Base-by-base conservation (phyloP, 2,113 vertebrate species). In the Haliaeetus leucogaster region DNA sequence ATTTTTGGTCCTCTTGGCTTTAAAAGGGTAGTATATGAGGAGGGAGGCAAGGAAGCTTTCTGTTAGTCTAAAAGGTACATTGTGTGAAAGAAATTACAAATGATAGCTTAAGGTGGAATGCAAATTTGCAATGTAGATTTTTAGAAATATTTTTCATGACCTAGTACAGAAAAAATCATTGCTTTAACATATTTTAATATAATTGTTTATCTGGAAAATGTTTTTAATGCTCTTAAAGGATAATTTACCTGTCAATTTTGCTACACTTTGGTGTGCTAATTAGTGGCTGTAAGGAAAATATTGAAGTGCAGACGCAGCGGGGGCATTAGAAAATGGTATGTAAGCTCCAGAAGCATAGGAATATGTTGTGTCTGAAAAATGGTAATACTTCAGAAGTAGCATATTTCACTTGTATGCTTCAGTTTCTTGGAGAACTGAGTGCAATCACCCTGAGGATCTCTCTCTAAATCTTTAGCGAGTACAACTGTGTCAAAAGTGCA, bases 171-270 rank as follows among this genome's bases (percentile, higher is more conserved):
- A 90, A 96, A 96, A 95, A 86, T 53, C 50, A 95, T 80, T 89
- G 53, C 55, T 97, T 92, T 67, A 89, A 94, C 90, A 47, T 95
- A 95, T 93, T 97, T 97, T 96, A 84, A 91, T 96, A 67, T 93
- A 96, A 95, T 95, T 94, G 77, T 94, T 98, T 98, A 96, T 96
- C 90, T 97, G 73, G 71, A 86, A 95, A 96, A 91, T 96, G 87
- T 72, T 97, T 89, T 96, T 97, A 97, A 97, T 98, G 86, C 91
- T 97, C 95, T 98, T 97, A 97, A 97, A 96, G 96, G 94, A 95
- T 98, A 98, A 98, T 98, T 98, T 98, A 95, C 96, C 82, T 97
- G 97, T 97, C 97, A 98, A 72, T 98, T 94, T 90, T 93, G 40
- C 42, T 95, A n/a, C 25, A n/a, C 85, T 89, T 86, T 97, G 96